These are phyloP conservation scores for Microchirus variegatus DNA, from an alignment of 2,797 vertebrate genomes.

Conservation along the genomic window DNA sequence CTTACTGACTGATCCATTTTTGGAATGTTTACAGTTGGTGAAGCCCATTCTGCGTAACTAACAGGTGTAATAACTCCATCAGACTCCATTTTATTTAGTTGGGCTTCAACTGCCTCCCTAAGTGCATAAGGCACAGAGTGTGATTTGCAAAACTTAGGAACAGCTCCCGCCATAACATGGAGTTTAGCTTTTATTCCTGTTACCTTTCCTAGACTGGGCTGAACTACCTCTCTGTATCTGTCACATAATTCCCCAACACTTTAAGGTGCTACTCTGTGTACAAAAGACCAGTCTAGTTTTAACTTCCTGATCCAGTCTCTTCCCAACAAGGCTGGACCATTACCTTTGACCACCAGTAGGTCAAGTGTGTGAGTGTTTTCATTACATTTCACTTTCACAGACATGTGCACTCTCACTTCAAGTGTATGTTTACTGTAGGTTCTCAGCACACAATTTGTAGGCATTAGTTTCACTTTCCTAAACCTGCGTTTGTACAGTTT, in stretches of 20 bases:
- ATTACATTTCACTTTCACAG: neutral
- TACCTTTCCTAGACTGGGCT: slow-evolving; percentile 9
- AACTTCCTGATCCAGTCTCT: slow-evolving; percentile 20
- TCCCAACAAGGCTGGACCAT: slow-evolving; percentile 14
- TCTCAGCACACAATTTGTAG: slow-evolving; percentile 10
- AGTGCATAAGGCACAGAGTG: slow-evolving; percentile 2
- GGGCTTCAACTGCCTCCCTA: neutral
- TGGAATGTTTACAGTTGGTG: too few relatives aligned
- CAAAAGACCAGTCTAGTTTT: slow-evolving; percentile 18
- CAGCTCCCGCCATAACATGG: neutral
- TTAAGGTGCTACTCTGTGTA: slow-evolving; percentile 1
- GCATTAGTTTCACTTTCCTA: neutral
- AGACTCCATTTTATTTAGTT: slow-evolving; percentile 1
- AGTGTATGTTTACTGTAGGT: slow-evolving; percentile 7
- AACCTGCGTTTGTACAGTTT: slow-evolving; percentile 5
- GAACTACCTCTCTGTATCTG: slow-evolving; percentile 11
- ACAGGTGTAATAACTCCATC: slow-evolving; percentile 15
- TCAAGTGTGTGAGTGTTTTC: neutral
- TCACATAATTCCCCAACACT: neutral
- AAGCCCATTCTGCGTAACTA: too few relatives aligned
- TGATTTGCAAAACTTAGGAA: slow-evolving; percentile 7
- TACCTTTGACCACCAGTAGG: slow-evolving; percentile 9
- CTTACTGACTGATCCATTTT: neutral
- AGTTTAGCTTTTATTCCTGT: slow-evolving; percentile 15
- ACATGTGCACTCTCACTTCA: neutral